A percentile compares a stretch with the other conserved stretches of the same genome.
Evolutionary conservation across 1,140 invertebrate genomes (phyloP).

Genomic region (Pentalonia nigronervosa): DNA sequence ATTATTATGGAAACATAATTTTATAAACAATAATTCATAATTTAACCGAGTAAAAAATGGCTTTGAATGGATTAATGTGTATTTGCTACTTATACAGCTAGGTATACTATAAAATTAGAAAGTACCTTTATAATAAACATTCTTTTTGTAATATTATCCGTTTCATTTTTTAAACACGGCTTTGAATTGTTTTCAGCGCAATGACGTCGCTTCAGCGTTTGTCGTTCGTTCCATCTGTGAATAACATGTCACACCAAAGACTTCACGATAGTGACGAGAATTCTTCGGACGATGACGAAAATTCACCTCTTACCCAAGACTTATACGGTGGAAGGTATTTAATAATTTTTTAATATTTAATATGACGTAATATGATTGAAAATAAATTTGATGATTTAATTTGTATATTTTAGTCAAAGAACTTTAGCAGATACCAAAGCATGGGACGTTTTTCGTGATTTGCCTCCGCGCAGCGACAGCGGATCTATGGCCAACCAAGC

Average conservation of each 20-base stretch:
- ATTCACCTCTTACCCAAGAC: conserved; percentile 80
- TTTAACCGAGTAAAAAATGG: too few species aligned
- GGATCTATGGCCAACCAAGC: conserved; percentile 87
- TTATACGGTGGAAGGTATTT: conserved; percentile 86
- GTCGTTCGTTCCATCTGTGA: conserved; percentile 51
- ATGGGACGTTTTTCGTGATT: conserved; percentile 94
- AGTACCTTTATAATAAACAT: background rate
- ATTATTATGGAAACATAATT: too few species aligned
- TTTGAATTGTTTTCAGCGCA: conserved; percentile 20
- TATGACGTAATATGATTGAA: background rate
- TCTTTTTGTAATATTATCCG: background rate
- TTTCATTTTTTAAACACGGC: background rate
- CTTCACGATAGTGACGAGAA: conserved; percentile 67
- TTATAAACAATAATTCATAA: too few species aligned
- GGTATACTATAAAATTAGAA: background rate
- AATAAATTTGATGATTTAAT: background rate
- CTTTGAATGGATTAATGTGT: background rate
- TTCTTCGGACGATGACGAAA: conserved; percentile 85
- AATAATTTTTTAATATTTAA: background rate
- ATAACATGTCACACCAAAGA: conserved; percentile 55
- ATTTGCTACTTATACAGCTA: background rate
- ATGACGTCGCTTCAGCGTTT: conserved; percentile 50
- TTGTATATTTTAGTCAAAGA: conserved; percentile 71
- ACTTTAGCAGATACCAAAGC: conserved; percentile 89
- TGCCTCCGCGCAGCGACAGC: conserved; percentile 85